Evolutionary conservation across 2,113 vertebrate species (phyloP).

Genomic region (Erythrolamprus reginae): DNA sequence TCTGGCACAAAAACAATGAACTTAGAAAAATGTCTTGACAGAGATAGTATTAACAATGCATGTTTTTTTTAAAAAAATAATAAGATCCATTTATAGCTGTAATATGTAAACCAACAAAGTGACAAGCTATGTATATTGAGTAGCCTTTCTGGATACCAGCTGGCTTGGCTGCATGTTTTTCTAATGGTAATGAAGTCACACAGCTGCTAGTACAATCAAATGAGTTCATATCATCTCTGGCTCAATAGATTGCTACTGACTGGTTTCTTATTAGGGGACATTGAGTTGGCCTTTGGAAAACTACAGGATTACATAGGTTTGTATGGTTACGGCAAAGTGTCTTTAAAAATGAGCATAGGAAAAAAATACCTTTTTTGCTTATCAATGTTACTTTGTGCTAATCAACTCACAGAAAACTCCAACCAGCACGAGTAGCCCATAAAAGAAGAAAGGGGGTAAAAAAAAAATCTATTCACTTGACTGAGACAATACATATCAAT

Average conservation of each 20-base stretch:
- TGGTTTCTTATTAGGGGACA: slow-evolving; percentile 71
- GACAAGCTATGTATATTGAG: slow-evolving; percentile 64
- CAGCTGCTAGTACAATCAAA: slow-evolving; percentile 81
- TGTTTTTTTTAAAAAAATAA: slow-evolving; percentile 41
- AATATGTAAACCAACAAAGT: slow-evolving; percentile 62
- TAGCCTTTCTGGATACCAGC: slow-evolving; percentile 72
- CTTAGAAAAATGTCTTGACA: slow-evolving; percentile 57
- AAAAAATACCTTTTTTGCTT: slow-evolving; percentile 18
- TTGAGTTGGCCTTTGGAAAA: slow-evolving; percentile 66
- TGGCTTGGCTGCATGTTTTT: slow-evolving; percentile 77
- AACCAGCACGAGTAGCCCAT: neutral
- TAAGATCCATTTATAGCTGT: slow-evolving; percentile 61
- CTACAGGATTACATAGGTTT: slow-evolving; percentile 59
- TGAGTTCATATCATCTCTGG: slow-evolving; percentile 73
- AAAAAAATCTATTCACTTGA: slow-evolving; percentile 48
- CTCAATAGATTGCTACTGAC: slow-evolving; percentile 73
- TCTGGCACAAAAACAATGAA: slow-evolving; percentile 52
- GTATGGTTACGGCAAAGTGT: slow-evolving; percentile 59
- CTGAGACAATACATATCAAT: slow-evolving; percentile 43
- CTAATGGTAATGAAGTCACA: slow-evolving; percentile 79
- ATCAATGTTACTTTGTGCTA: slow-evolving; percentile 54
- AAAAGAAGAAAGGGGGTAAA: slow-evolving; percentile 13
- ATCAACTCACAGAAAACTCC: slow-evolving; percentile 32
- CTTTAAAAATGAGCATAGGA: slow-evolving; percentile 60
- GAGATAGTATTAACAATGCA: slow-evolving; percentile 54